Evolutionary conservation across 2,888 invertebrate genomes (phyloP).

Genomic region (Cheilosia vernalis): DNA sequence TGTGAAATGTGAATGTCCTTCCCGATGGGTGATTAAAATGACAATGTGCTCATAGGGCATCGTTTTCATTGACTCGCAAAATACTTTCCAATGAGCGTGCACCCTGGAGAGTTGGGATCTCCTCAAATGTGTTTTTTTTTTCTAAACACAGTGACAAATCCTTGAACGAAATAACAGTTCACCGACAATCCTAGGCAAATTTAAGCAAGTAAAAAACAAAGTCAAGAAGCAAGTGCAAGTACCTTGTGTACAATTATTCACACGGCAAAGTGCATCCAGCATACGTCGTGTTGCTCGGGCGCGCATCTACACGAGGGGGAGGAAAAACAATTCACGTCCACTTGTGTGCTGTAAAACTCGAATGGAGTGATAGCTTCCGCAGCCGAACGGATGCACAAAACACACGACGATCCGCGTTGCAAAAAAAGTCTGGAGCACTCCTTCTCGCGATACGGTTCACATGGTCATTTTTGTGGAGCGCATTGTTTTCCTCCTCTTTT

Average conservation of each 20-base stretch:
- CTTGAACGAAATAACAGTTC: background rate
- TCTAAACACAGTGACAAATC: slow-evolving; percentile 30
- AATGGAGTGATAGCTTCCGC: slow-evolving; percentile 75
- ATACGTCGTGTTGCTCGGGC: slow-evolving; percentile 12
- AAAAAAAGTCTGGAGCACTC: slow-evolving; percentile 48
- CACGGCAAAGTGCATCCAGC: slow-evolving; percentile 69
- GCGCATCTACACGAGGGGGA: slow-evolving; percentile 11
- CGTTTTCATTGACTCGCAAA: slow-evolving; percentile 24
- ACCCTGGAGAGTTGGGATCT: slow-evolving; percentile 22
- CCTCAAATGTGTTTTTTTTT: background rate
- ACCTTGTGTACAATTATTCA: slow-evolving; percentile 51
- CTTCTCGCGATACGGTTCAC: slow-evolving; percentile 65
- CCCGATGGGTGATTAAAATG: slow-evolving; percentile 23
- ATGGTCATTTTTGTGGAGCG: slow-evolving; percentile 68
- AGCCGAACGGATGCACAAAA: slow-evolving; percentile 71
- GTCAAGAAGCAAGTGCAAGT: slow-evolving; percentile 15
- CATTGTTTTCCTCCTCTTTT: slow-evolving; percentile 61
- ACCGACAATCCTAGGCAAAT: too few species aligned
- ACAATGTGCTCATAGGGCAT: slow-evolving; percentile 24
- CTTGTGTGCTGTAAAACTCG: slow-evolving; percentile 64
- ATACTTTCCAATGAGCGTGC: slow-evolving; percentile 45
- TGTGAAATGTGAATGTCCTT: slow-evolving; percentile 1
- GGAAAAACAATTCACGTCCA: slow-evolving; percentile 60
- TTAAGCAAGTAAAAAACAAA: background rate
- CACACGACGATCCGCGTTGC: slow-evolving; percentile 61